Evolutionary conservation across 2,888 invertebrate species (phyloP), one percentile per base, ranked within the genome.

Genomic region (Pristionchus exspectatus): DNA sequence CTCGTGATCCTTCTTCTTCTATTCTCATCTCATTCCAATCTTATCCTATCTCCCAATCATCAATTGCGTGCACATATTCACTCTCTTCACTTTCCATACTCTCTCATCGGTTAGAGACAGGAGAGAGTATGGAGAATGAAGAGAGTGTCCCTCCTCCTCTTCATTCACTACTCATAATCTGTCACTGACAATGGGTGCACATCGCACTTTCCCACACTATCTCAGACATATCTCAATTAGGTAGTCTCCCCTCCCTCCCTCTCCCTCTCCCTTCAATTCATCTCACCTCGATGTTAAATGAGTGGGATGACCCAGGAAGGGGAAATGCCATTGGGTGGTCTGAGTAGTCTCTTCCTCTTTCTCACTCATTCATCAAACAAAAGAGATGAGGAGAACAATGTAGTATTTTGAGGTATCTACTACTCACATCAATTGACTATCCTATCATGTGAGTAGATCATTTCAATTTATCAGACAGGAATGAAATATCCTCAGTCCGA

Each of bases 191-290:
- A 27, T 72, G 69, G 69, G 69, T 72, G 69, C 69, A 72, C 33
- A 27, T 72, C 69, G 69, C 69, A 72, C 38, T 77, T 77, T 77
- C 77, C 38, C 77, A 77, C 77, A 77, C 77, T 72, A 12, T 72
- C 72, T 72, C 72, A 30, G 30, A 16, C 30, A 14, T 30, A 33
- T 33, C 33, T 72, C 72, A 30, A 33, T 72, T 30, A 30, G 30
- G 72, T 72, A 33, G 24, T 63, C 63, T n/a, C 44, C 21, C 74
- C 21, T 74, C 74, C 38, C 44, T 12, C 44, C 10, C 30, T 30
- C 27, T 24, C 44, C 21, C 44, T 38, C 30, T 30, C 38, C 33
- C 18, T 74, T 74, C 74, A 12, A 44, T 24, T 44, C 38, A 0
- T 44, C 44, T 77, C 77, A 44, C 77, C 77, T 77, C 1, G 24